Evolutionary conservation across 1,140 invertebrate genomes (phyloP), one percentile per base, ranked within the genome.

Genomic region (Branchinecta lindahli): DNA sequence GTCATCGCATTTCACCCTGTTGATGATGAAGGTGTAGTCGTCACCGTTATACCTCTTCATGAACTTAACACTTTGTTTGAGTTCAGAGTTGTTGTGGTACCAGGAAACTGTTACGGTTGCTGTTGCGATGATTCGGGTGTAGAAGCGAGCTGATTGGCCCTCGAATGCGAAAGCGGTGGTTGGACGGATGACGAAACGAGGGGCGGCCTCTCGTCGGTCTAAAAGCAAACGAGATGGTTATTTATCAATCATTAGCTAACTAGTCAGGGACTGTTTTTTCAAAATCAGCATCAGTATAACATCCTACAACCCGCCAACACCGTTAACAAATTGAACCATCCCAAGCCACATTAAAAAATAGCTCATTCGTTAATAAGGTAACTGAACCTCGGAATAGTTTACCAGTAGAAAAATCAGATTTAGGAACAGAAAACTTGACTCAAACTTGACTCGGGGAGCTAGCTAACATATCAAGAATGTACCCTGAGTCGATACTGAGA

Each of bases 61-160:
- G 80, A 94, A 96, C 80, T 99, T 99, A 44, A 97, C 94, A 74
- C 94, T 96, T 80, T 99, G 96, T 69, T 89, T 84, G n/a, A 99
- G 81, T 76, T 98, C 94, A 73, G 86, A 83, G 77, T 92, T 93
- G 79, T 95, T 94, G 73, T 92, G 88, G 73, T 87, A 92, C 97
- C 97, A 99, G 21, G 91, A 92, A 46, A 99, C 84, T 9, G 94
- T 95, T 5, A 96, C 92, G 21, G 93, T 85, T 21, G 95, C 94
- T 70, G 91, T 87, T 8, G 94, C 94, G 75, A 99, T 92, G 72
- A 99, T 90, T 73, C 94, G 87, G 79, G 95, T 99, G 75, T 92
- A 93, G 83, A 99, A 94, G 77, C 95, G 96, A 47, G 94, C 94
- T 74, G 90, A 94, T 78, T 98, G 93, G 21, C 96, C 96, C 80